These are phyloP conservation scores for Odobenus rosmarus DNA, from an alignment of 2,113 vertebrate species.

Conservation along the genomic window DNA sequence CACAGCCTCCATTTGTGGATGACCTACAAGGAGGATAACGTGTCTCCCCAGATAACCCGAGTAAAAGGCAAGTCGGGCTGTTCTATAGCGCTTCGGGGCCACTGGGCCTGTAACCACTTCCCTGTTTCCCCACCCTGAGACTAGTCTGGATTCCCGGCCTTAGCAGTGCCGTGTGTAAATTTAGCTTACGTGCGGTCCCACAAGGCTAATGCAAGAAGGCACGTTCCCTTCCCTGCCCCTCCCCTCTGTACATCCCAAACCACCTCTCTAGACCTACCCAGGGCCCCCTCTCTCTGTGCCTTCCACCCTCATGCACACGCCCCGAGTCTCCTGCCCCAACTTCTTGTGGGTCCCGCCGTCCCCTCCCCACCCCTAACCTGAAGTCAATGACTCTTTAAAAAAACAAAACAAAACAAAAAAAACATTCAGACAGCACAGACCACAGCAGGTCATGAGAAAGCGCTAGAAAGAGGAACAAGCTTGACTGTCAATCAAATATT, in stretches of 20 bases:
- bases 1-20: accelerated
- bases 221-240: background rate
- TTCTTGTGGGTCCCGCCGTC: accelerated
- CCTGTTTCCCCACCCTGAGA: background rate
- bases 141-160: background rate
- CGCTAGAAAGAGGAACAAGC: background rate
- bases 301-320: no score
- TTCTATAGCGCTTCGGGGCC: background rate
- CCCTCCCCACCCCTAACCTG: background rate
- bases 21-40: background rate
- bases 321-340: background rate
- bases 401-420: no score
- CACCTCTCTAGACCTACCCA: background rate
- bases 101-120: background rate
- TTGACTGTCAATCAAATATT: background rate
- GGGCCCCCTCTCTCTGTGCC: background rate
- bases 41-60: background rate
- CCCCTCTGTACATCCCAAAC: background rate
- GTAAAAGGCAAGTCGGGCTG: background rate
- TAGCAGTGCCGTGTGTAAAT: background rate
- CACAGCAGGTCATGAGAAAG: background rate
- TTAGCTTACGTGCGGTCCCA: background rate
- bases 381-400: background rate
- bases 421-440: background rate
- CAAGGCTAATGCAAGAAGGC: background rate